Evolutionary conservation across 2,113 vertebrate genomes (phyloP).

Genomic region (Eleginops maclovinus): DNA sequence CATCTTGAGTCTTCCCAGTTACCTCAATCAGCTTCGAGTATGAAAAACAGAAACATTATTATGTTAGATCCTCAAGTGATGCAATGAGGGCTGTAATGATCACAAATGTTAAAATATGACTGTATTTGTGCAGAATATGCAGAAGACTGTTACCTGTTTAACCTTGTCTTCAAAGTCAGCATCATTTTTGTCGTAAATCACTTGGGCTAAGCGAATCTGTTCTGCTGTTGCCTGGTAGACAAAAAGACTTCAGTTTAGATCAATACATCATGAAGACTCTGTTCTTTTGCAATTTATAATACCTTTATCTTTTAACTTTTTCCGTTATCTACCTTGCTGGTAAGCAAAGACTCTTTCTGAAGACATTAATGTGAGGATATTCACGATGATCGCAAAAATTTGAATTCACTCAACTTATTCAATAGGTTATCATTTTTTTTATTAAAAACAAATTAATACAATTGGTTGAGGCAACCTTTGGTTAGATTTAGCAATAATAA

Average conservation of each 20-base stretch:
- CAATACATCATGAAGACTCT: background rate
- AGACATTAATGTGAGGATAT: too few species aligned
- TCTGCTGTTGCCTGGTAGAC: slow-evolving; percentile 94
- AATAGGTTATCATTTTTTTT: too few species aligned
- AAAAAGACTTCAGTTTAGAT: slow-evolving; percentile 41
- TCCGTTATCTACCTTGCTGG: too few species aligned
- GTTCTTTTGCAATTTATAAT: too few species aligned
- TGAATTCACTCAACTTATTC: too few species aligned
- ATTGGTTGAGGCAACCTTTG: background rate
- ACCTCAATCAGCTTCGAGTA: slow-evolving; percentile 93
- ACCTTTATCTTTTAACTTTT: too few species aligned
- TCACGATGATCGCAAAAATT: too few species aligned
- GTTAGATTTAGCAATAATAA: background rate
- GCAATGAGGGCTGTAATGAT: background rate
- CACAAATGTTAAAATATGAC: background rate
- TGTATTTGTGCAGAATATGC: too few species aligned
- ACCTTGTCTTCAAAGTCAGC: slow-evolving; percentile 97
- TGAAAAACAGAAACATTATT: background rate
- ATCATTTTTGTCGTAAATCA: slow-evolving; percentile 98
- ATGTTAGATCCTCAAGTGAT: background rate
- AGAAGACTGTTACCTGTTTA: slow-evolving; percentile 87
- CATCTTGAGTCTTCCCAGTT: slow-evolving; percentile 95
- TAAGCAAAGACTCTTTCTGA: too few species aligned
- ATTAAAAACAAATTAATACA: too few species aligned
- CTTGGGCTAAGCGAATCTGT: slow-evolving; percentile 97